A percentile compares a stretch with the other conserved stretches of the same genome.
Evolutionary conservation across 2,888 invertebrate genomes (phyloP).

Genomic region (Aphelenchoides bicaudatus): DNA sequence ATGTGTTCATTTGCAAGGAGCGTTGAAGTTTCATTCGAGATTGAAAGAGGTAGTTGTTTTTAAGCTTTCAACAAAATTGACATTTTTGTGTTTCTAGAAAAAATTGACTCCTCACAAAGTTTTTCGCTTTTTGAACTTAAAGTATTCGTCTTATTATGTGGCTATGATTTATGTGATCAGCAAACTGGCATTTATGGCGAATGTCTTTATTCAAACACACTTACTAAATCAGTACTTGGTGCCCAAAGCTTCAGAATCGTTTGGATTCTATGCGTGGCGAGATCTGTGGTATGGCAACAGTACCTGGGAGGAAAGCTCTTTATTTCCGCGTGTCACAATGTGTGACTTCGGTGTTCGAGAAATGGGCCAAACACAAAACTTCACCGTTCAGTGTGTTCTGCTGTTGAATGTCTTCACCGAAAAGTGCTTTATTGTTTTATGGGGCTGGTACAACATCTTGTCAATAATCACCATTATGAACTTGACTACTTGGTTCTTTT

Average conservation of each 20-base stretch:
- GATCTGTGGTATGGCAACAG: slow-evolving; percentile 44
- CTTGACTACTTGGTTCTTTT: slow-evolving; percentile 47
- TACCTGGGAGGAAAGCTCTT: slow-evolving; percentile 55
- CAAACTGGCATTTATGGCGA: slow-evolving; percentile 46
- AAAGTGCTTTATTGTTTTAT: slow-evolving; percentile 37
- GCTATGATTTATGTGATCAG: slow-evolving; percentile 51
- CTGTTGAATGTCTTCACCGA: slow-evolving; percentile 57
- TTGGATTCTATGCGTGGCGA: slow-evolving; percentile 50
- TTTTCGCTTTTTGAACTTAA: slow-evolving; percentile 45
- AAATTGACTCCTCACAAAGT: slow-evolving; percentile 50
- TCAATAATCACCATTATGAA: slow-evolving; percentile 47
- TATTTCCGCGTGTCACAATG: slow-evolving; percentile 58
- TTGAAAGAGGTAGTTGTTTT: slow-evolving; percentile 41
- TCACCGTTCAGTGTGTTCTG: slow-evolving; percentile 58
- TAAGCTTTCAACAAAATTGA: not conserved
- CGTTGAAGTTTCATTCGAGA: slow-evolving; percentile 54
- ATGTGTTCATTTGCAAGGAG: slow-evolving; percentile 52
- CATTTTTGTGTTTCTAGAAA: slow-evolving; percentile 36
- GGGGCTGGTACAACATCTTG: slow-evolving; percentile 52
- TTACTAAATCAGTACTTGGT: slow-evolving; percentile 45
- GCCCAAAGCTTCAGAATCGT: slow-evolving; percentile 20
- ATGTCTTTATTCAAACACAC: slow-evolving; percentile 46
- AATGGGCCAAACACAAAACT: slow-evolving; percentile 56
- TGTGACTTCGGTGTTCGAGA: slow-evolving; percentile 60
- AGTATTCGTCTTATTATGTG: slow-evolving; percentile 54